Percentiles rank a stretch among this genome's conserved stretches.
phyloP scores from a whole-genome alignment of 2,797 vertebrate species.

The Molossus molossus region DNA sequence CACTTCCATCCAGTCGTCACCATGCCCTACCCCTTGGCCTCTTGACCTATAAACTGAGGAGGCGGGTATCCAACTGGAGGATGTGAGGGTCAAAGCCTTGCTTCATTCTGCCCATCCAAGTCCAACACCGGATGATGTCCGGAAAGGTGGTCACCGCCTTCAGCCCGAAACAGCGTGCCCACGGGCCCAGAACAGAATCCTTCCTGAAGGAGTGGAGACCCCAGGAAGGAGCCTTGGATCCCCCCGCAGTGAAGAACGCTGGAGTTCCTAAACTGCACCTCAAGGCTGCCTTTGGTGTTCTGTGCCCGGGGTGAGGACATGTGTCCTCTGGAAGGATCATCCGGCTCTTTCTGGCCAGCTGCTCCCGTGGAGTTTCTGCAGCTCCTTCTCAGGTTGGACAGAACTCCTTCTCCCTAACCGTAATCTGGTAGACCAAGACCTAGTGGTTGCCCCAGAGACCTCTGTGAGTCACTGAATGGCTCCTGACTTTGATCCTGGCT shows the following conservation, averaged over 20 bases:
- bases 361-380: slow-evolving; percentile 94
- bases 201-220: slow-evolving; percentile 93
- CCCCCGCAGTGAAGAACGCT: neutral
- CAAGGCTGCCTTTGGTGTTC: slow-evolving; percentile 90
- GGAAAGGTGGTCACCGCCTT: slow-evolving; percentile 95
- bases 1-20: slow-evolving; percentile 94
- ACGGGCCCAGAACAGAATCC: slow-evolving; percentile 92
- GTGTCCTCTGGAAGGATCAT: slow-evolving; percentile 95
- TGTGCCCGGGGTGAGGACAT: slow-evolving; percentile 98
- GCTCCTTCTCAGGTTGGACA: slow-evolving; percentile 91
- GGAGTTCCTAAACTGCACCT: neutral
- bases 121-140: slow-evolving; percentile 93
- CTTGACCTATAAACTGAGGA: slow-evolving; percentile 91
- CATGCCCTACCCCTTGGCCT: slow-evolving; percentile 95
- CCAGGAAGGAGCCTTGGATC: slow-evolving; percentile 92
- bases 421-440: slow-evolving; percentile 91
- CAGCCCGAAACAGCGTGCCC: slow-evolving; percentile 92
- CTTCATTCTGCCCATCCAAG: slow-evolving; percentile 95
- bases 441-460: slow-evolving; percentile 93
- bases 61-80: slow-evolving; percentile 96
- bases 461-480: slow-evolving; percentile 94
- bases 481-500: slow-evolving; percentile 94
- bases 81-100: slow-evolving; percentile 96
- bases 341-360: slow-evolving; percentile 94
- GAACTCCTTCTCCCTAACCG: slow-evolving; percentile 90